These are phyloP conservation scores for Eulemur coronatus DNA, from an alignment of 2,797 vertebrate species.

Conservation along the genomic window DNA sequence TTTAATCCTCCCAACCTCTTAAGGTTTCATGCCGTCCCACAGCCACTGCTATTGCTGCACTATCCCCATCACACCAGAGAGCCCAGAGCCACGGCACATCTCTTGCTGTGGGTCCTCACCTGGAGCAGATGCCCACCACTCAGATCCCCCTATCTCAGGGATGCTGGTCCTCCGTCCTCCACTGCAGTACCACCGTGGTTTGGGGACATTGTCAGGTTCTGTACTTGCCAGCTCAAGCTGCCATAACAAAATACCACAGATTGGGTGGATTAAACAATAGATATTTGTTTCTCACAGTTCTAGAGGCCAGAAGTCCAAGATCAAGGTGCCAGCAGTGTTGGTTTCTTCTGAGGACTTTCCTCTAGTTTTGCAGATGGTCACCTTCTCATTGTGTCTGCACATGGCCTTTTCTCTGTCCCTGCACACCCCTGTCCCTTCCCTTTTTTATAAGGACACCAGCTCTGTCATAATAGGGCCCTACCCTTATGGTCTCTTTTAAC, in stretches of 20 bases:
- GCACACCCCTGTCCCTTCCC: background rate
- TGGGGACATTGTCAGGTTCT: background rate
- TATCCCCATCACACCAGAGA: background rate
- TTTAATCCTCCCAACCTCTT: too few relatives aligned
- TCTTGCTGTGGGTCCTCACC: background rate
- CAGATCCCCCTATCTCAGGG: background rate
- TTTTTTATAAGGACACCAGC: background rate
- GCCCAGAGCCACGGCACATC: background rate
- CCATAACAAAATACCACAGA: background rate
- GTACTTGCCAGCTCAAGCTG: background rate
- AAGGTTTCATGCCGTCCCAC: background rate
- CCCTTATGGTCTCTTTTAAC: background rate
- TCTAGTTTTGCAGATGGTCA: background rate
- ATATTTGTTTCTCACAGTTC: background rate
- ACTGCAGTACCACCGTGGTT: too few relatives aligned
- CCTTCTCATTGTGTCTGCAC: background rate
- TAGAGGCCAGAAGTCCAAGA: background rate
- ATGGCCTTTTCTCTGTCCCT: background rate
- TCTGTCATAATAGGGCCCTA: background rate
- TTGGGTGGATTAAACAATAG: background rate
- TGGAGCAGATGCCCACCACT: accelerated
- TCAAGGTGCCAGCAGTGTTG: background rate
- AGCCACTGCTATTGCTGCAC: background rate
- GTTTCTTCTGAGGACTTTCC: background rate
- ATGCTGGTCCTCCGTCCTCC: background rate